Evolutionary conservation across 1,140 invertebrate species (phyloP), one percentile per base, ranked within the genome.

Genomic region (Chrysopa pallens): DNA sequence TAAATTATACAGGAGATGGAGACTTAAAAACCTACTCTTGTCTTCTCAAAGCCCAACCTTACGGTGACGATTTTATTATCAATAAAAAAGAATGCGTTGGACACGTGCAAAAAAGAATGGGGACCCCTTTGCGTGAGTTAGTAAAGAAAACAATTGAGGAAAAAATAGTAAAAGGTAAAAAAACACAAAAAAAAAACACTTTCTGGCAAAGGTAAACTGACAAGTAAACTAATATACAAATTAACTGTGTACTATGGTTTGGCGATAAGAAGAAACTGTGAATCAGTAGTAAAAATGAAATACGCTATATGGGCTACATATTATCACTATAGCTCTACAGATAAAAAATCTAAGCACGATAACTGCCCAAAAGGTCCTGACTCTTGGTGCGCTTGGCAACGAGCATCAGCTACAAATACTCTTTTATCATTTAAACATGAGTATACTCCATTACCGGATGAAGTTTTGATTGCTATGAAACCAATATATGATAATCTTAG

Each of bases 201-300:
- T n/a, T 52, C 2, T 48, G n/a, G n/a, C n/a, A n/a, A n/a, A n/a
- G n/a, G n/a, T n/a, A n/a, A n/a, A n/a, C n/a, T n/a, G n/a, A n/a
- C 48, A 31, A 42, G 38, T 41, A 42, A 42, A 29, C 17, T 46
- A 28, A 52, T 50, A 28, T 46, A 49, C 38, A 42, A 48, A 23
- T 35, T 50, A 8, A 45, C 50, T 37, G 36, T 39, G 4, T 52
- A 45, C 40, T 52, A 52, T 43, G 48, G 46, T 0, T 35, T 50
- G 29, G 48, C 48, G 12, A 47, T 52, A 31, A 31, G 29, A 11
- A 31, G 29, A 31, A 31, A 56, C 43, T 38, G n/a, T 42, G 50
- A 52, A 46, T 55, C 50, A 43, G 42, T 51, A 33, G n/a, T 56
- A 45, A 42, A 58, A 31, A 61, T 56, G 54, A 52, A 48, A 43